phyloP scores from a whole-genome alignment of 2,888 invertebrate genomes.

The Eupithecia insigniata region DNA sequence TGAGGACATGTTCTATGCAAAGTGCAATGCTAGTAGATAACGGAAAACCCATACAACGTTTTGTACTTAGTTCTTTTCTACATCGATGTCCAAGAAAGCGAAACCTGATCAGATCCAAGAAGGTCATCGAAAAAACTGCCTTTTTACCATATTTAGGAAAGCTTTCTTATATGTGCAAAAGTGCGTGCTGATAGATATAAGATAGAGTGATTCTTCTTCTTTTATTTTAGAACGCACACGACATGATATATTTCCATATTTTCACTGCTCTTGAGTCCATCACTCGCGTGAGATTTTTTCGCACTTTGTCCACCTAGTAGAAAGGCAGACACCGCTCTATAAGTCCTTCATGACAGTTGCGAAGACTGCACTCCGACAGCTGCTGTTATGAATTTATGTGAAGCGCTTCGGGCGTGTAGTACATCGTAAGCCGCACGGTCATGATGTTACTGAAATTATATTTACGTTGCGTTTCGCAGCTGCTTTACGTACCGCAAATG shows the following conservation, averaged over 20 bases:
- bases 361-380: conserved; percentile 30
- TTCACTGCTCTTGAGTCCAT: not conserved
- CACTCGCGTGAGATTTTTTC: not conserved
- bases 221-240: not conserved
- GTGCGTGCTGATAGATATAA: not conserved
- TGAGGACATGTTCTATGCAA: not conserved
- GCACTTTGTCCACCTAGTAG: not conserved
- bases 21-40: not conserved
- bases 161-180: not conserved
- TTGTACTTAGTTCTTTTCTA: not conserved
- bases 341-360: conserved; percentile 45
- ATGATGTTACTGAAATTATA: conserved; percentile 9
- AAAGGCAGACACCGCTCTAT: conserved; percentile 36
- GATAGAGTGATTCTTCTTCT: not conserved
- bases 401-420: conserved; percentile 5
- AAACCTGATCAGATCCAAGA: not conserved
- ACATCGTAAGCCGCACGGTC: conserved; percentile 9
- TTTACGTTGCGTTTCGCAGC: conserved; percentile 10
- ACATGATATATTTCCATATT: not conserved
- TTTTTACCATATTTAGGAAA: not conserved
- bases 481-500: not conserved
- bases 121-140: not conserved
- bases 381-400: conserved; percentile 29
- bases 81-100: not conserved
- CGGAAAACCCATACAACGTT: not conserved